Evolutionary conservation across 2,797 vertebrate species (phyloP).

Genomic region (Tympanoctomys barrerae): DNA sequence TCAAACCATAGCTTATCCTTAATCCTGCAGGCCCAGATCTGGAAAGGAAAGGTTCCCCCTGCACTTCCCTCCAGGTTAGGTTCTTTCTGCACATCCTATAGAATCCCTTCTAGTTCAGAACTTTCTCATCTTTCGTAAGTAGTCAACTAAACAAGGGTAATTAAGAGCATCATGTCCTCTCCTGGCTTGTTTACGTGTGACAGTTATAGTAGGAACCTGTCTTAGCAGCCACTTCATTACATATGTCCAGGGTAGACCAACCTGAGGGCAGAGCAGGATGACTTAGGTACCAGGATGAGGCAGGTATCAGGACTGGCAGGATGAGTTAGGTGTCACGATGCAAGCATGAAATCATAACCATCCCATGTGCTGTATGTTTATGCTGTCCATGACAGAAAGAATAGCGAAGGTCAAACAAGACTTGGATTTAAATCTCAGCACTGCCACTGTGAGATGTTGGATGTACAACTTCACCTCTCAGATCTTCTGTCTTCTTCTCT

Average conservation of each 20-base stretch:
- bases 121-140: slow-evolving; percentile 52
- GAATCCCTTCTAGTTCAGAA: neutral
- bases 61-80: neutral
- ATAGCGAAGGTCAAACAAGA: neutral
- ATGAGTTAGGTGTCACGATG: neutral
- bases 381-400: neutral
- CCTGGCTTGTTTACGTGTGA: neutral
- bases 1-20: slow-evolving; percentile 34
- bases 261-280: neutral
- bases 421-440: slow-evolving; percentile 1
- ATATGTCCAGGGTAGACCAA: neutral
- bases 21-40: neutral
- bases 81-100: neutral
- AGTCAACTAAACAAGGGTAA: neutral
- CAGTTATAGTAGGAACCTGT: neutral
- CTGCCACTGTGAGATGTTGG: neutral
- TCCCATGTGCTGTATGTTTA: neutral
- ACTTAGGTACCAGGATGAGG: neutral
- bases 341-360: neutral
- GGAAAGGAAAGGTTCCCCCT: neutral
- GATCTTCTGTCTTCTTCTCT: neutral
- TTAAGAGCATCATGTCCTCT: neutral
- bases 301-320: neutral
- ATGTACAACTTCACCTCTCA: neutral
- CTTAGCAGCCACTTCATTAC: neutral